Base-by-base conservation (phyloP, 2,888 invertebrate species). In the Tuberolachnus salignus region DNA sequence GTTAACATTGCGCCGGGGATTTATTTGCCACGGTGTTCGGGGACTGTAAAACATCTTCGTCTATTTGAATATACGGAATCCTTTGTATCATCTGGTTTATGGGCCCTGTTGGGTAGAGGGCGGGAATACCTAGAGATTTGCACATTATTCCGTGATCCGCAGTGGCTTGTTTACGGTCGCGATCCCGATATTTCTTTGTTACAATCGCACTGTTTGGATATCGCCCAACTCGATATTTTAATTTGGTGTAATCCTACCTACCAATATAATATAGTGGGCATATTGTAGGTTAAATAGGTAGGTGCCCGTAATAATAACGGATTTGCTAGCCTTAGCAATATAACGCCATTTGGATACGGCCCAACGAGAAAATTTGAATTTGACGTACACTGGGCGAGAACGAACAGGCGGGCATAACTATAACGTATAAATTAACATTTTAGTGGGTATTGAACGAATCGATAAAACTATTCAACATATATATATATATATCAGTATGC, bases 11-110 rank as follows among this genome's bases (percentile, higher is more conserved):
- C 64, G 34, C 16, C 53, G n/a, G 64, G 23, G 64, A 64, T 74
- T 53, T 69, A 74, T 73, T 51, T 44, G n/a, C n/a, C 23, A 53
- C n/a, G 23, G 64, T 64, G n/a, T 64, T 44, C n/a, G 46, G 19
- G 44, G 57, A 75, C 46, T 64, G 55, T 74, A 75, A 46, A 46
- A 66, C 64, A 34, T 23, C 55, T 64, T 75, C 55, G 55, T 66
- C 55, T 26, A 46, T 75, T 53, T 46, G 26, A 49, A 49, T 61
- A 49, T 49, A 13, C 26, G 14, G 49, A 51, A 61, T 72, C 49
- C 34, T 72, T 49, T 72, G 26, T 14, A 14, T 49, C 61, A 34
- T 61, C 34, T 34, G 19, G 49, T 44, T 34, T 34, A 13, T 4
- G 46, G 57, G 44, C 34, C 46, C n/a, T 49, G 16, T 23, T n/a